These are phyloP conservation scores for Ascaphus truei DNA, from an alignment of 2,113 vertebrate genomes.

Conservation along the genomic window DNA sequence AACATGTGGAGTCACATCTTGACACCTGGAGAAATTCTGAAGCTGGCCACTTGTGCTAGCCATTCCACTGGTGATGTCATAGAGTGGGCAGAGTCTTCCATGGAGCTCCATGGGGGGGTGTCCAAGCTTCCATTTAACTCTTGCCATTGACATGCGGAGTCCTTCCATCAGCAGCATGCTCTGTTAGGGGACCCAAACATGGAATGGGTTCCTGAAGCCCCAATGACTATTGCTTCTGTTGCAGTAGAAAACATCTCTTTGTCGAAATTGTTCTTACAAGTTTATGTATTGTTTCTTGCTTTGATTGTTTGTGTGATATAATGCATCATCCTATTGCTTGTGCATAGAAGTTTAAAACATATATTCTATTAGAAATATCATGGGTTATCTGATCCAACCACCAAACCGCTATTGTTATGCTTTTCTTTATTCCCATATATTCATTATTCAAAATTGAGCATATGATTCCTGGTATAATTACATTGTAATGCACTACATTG, in stretches of 20 bases:
- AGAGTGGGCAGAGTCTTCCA: conserved; percentile 59
- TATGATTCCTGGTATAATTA: too few species aligned
- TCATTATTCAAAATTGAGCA: too few species aligned
- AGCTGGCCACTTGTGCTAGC: conserved; percentile 63
- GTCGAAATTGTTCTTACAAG: not conserved
- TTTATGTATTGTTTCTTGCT: not conserved
- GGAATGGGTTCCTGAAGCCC: conserved; percentile 12
- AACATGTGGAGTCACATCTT: conserved; percentile 75
- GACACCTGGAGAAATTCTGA: conserved; percentile 61
- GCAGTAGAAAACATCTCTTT: conserved; percentile 10
- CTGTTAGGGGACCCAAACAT: conserved; percentile 22
- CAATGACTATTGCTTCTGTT: conserved; percentile 26
- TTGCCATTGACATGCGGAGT: conserved; percentile 55
- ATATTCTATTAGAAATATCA: too few species aligned
- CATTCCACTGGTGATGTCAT: conserved; percentile 67
- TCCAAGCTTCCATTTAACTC: conserved; percentile 65
- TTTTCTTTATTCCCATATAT: too few species aligned
- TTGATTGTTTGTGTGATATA: not conserved
- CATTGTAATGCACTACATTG: too few species aligned
- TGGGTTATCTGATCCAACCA: too few species aligned
- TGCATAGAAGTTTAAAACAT: too few species aligned
- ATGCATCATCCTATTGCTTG: not conserved
- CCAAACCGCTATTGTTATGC: too few species aligned
- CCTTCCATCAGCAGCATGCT: conserved; percentile 23
- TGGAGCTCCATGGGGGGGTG: conserved; percentile 74